Evolutionary conservation across 2,888 invertebrate genomes (phyloP).

Genomic region (Athalia circularis): DNA sequence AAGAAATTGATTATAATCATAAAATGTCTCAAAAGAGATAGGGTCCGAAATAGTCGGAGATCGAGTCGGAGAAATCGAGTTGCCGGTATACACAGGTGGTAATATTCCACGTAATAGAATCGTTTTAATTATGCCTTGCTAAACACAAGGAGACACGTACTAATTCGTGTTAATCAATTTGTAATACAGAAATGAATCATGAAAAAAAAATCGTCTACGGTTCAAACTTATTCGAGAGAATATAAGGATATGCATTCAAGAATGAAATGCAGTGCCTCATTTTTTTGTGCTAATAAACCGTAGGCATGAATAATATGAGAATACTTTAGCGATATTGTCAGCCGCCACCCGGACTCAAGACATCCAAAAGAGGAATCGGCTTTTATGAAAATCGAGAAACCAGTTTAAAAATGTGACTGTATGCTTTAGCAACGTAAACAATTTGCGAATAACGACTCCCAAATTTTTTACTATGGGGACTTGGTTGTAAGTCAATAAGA

Average conservation of each 20-base stretch:
- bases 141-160: too few species aligned
- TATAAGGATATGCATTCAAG: too few species aligned
- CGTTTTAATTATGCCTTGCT: too few species aligned
- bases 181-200: too few species aligned
- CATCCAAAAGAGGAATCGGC: slow-evolving; percentile 20
- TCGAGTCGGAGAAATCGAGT: too few species aligned
- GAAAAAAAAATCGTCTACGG: too few species aligned
- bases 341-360: not conserved
- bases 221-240: too few species aligned
- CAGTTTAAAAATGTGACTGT: slow-evolving; percentile 29
- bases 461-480: slow-evolving; percentile 1
- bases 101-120: too few species aligned
- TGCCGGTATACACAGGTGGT: too few species aligned
- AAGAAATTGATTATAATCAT: slow-evolving; percentile 1
- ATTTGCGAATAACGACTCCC: slow-evolving; percentile 13
- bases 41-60: not conserved
- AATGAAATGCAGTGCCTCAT: too few species aligned
- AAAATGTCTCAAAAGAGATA: slow-evolving; percentile 10
- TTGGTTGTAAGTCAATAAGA: slow-evolving; percentile 1
- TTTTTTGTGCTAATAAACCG: not conserved
- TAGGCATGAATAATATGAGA: slow-evolving; percentile 1
- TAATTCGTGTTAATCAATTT: too few species aligned
- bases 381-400: slow-evolving; percentile 5
- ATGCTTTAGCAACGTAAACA: slow-evolving; percentile 1
- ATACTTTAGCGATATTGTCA: slow-evolving; percentile 13